phyloP scores from a whole-genome alignment of 2,113 vertebrate species.

The Hydropotes inermis region DNA sequence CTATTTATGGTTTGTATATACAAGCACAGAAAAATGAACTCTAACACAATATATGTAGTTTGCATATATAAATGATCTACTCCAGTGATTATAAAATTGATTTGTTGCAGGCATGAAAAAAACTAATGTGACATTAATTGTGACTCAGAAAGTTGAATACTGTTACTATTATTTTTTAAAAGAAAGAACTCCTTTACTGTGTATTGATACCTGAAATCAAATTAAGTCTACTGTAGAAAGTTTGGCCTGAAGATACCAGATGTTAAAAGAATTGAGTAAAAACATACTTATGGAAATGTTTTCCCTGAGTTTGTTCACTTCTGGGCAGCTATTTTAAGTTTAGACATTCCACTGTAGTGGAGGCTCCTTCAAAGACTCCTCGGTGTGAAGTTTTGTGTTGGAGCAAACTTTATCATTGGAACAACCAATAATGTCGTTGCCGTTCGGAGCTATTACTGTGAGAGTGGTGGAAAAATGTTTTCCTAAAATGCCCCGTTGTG shows the following conservation, averaged over 20 bases:
- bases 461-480: slow-evolving; percentile 40
- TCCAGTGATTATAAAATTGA: not conserved
- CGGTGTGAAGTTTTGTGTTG: slow-evolving; percentile 31
- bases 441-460: slow-evolving; percentile 32
- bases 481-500: slow-evolving; percentile 24
- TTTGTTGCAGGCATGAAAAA: not conserved
- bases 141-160: not conserved
- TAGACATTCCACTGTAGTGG: not conserved
- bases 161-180: not conserved
- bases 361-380: slow-evolving; percentile 35
- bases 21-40: not conserved
- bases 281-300: slow-evolving; percentile 28
- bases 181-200: not conserved
- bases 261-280: not conserved
- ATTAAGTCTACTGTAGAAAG: not conserved
- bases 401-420: slow-evolving; percentile 33
- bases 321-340: not conserved
- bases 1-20: not conserved
- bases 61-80: not conserved
- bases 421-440: slow-evolving; percentile 40
- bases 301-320: not conserved
- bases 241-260: not conserved
- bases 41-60: not conserved
- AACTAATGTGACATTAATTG: not conserved
- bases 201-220: not conserved